Evolutionary conservation across 2,888 invertebrate genomes (phyloP).

Genomic region (Chrysodeixis includens): DNA sequence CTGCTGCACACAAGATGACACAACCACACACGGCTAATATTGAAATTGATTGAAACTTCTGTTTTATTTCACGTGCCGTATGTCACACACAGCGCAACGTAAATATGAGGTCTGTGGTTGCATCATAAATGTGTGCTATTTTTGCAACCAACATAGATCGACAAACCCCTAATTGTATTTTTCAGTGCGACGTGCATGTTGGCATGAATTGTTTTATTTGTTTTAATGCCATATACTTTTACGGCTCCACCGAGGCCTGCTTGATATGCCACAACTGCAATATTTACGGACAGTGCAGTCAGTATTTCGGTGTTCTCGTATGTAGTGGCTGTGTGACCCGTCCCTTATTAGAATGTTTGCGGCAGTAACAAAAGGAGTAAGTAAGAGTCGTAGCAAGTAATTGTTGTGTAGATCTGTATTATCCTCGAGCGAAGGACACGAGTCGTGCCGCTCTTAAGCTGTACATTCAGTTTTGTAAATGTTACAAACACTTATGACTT

Average conservation of each 20-base stretch:
- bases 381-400: not conserved
- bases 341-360: not conserved
- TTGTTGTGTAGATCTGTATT: constrained; percentile 4
- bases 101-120: too few relatives aligned
- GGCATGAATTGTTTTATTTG: too few relatives aligned
- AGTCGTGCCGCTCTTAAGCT: not conserved
- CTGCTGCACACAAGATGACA: not conserved
- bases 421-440: not conserved
- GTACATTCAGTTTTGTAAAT: not conserved
- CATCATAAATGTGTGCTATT: too few relatives aligned
- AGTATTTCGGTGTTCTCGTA: not conserved
- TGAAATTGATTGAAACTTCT: not conserved
- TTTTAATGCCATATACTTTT: not conserved
- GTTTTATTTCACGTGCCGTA: too few relatives aligned
- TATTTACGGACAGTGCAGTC: not conserved
- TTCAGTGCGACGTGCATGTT: too few relatives aligned
- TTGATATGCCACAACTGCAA: not conserved
- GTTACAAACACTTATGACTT: not conserved
- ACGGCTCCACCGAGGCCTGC: too few relatives aligned
- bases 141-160: too few relatives aligned
- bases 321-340: not conserved
- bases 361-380: not conserved
- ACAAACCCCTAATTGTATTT: too few relatives aligned
- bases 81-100: too few relatives aligned
- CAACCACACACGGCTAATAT: not conserved